Base-by-base conservation (phyloP, 2,113 vertebrate genomes). In the Aptenodytes forsteri region DNA sequence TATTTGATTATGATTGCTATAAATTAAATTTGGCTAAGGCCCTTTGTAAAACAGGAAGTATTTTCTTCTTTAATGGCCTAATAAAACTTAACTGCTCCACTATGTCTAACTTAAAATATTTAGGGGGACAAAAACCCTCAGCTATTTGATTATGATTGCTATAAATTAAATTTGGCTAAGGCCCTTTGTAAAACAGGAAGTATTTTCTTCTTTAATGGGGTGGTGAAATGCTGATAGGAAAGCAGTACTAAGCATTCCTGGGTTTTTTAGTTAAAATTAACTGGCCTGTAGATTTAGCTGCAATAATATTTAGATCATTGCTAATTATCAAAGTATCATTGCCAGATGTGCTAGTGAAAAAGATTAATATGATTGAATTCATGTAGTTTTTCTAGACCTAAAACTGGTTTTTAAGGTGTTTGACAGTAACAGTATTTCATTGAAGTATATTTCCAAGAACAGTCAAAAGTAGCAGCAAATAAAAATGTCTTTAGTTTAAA, bases 401-500 rank as follows among this genome's bases (percentile, higher is more conserved):
- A 69, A 46, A 3, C 52, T 91, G 54, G 0, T 89, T 89, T 93
- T 90, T 62, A n/a, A 69, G 81, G 66, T 66, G 58, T 80, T 95
- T 87, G 90, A 59, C 66, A 89, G 5, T 61, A 87, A 54, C 40
- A n/a, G 22, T 83, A 73, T 87, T 94, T 93, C 73, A 64, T 6
- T 46, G 75, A 59, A 9, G 8, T 40, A 1, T 58, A 88, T 92
- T 96, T 96, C 89, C 50, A 77, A 83, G 91, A 85, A 78, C 73
- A 96, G 89, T 62, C 93, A 90, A 83, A 95, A 92, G 64, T 46
- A 87, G 62, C 55, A 88, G 82, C 79, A 92, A 90, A 93, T 95
- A 90, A 96, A 96, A 91, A 64, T 2, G 26, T 87, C 93, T 85
- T 89, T 34, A 20, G 56, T 73, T 91, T 89, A 85, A 93, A 94